A percentile compares a stretch with the other conserved stretches of the same genome.
phyloP scores from a whole-genome alignment of 92 coral and sea anemone species.

The Epizoanthus stellaris region DNA sequence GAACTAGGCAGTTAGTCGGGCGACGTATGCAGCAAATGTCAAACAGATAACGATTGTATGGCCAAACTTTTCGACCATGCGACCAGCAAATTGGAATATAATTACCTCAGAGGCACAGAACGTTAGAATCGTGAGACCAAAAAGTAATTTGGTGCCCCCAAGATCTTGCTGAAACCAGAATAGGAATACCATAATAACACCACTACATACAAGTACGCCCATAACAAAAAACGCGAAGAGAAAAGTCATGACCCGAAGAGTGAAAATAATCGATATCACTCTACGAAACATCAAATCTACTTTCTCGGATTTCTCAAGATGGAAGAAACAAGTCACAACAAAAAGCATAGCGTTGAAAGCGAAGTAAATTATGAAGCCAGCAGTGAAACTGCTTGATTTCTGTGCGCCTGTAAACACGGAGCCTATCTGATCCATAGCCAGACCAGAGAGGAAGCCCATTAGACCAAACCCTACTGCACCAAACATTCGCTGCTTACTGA shows the following conservation, averaged over 20 bases:
- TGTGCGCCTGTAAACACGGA: constrained; percentile 2
- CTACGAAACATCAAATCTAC: constrained; percentile 26
- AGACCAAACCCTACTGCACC: constrained; percentile 60
- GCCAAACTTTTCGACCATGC: constrained; percentile 43
- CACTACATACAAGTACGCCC: constrained; percentile 61
- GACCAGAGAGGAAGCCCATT: constrained; percentile 54
- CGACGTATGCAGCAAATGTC: constrained; percentile 27
- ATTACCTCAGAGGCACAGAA: constrained; percentile 56
- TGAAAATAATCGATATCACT: constrained; percentile 14
- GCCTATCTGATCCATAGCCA: constrained; percentile 49
- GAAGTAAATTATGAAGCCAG: constrained; percentile 47
- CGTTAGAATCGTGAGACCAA: constrained; percentile 49
- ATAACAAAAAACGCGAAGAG: constrained; percentile 34
- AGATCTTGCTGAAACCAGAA: constrained; percentile 66
- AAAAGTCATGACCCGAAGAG: constrained; percentile 38
- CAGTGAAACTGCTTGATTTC: constrained; percentile 53
- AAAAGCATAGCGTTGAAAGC: constrained; percentile 24
- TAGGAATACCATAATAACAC: constrained; percentile 53
- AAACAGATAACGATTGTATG: constrained; percentile 49
- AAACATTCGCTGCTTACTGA: constrained; percentile 58
- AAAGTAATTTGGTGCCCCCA: constrained; percentile 52
- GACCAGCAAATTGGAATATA: constrained; percentile 28
- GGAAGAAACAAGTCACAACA: constrained; percentile 38
- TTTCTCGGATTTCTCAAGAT: constrained; percentile 44
- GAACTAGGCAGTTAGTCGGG: constrained; percentile 44